Evolutionary conservation across 2,797 vertebrate species (phyloP).

Genomic region (Halcyon leucocephala): DNA sequence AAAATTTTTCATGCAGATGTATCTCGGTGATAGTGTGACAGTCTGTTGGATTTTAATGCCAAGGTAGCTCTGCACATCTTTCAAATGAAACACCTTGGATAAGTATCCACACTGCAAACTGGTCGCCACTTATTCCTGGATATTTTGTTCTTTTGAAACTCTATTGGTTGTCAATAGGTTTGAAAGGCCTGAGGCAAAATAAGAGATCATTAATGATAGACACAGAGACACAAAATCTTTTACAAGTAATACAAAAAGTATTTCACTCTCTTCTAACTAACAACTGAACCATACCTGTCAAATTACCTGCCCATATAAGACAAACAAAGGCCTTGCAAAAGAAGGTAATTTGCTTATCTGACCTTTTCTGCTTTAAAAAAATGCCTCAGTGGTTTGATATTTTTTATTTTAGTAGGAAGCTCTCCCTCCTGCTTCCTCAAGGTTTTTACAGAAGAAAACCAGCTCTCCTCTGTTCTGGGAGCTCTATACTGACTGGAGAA

Average conservation of each 20-base stretch:
- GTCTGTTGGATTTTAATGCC: background rate
- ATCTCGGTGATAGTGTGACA: background rate
- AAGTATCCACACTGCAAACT: background rate
- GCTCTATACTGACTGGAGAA: background rate
- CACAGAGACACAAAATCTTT: background rate
- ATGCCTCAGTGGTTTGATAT: background rate
- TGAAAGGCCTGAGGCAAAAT: background rate
- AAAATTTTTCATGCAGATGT: background rate
- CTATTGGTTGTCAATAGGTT: background rate
- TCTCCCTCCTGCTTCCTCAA: background rate
- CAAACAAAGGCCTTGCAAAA: background rate
- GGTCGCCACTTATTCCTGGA: background rate
- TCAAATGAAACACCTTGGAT: background rate
- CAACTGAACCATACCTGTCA: background rate
- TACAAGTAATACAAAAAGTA: background rate
- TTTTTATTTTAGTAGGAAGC: background rate
- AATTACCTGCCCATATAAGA: background rate
- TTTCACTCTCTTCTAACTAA: background rate
- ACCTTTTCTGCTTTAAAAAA: background rate
- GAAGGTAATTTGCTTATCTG: background rate
- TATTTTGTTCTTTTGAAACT: background rate
- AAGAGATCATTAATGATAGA: background rate
- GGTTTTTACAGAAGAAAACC: background rate
- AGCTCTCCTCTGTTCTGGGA: background rate
- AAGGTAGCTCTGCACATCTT: background rate